Evolutionary conservation across 2,888 invertebrate species (phyloP).

Genomic region (Maniola hyperantus): DNA sequence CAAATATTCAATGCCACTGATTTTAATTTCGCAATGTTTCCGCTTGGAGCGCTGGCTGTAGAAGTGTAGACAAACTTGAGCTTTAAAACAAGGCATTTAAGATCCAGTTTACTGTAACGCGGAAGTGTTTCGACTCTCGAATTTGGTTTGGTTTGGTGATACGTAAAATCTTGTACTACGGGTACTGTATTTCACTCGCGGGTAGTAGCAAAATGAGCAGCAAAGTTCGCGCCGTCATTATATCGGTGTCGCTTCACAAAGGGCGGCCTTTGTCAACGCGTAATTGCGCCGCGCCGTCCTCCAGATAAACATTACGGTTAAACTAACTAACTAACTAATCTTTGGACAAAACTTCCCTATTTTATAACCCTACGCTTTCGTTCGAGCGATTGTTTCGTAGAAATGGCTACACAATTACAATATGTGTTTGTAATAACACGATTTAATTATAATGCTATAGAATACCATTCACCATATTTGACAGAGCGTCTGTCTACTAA

Average conservation of each 20-base stretch:
- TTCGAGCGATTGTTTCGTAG: neutral
- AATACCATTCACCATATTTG: too few relatives aligned
- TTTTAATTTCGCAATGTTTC: too few relatives aligned
- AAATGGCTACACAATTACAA: neutral
- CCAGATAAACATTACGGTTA: conserved; percentile 43
- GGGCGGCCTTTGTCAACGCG: conserved; percentile 63
- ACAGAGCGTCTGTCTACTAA: too few relatives aligned
- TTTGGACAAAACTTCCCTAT: conserved; percentile 29
- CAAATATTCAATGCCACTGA: too few relatives aligned
- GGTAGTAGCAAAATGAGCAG: conserved; percentile 65
- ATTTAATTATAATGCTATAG: neutral
- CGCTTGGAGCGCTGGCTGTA: too few relatives aligned
- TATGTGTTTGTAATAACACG: neutral
- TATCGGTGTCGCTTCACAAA: conserved; percentile 63
- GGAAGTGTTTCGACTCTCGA: too few relatives aligned
- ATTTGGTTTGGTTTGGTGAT: too few relatives aligned
- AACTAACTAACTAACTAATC: conserved; percentile 29
- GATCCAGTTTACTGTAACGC: too few relatives aligned
- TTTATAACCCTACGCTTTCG: conserved; percentile 1
- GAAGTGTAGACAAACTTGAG: too few relatives aligned
- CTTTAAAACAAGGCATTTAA: too few relatives aligned
- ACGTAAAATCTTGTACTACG: too few relatives aligned
- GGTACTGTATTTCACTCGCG: conserved; percentile 29
- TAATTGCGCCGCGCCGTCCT: conserved; percentile 30
- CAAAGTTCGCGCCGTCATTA: conserved; percentile 72